Evolutionary conservation across 2,113 vertebrate genomes (phyloP).

Genomic region (Pluvianellus socialis): DNA sequence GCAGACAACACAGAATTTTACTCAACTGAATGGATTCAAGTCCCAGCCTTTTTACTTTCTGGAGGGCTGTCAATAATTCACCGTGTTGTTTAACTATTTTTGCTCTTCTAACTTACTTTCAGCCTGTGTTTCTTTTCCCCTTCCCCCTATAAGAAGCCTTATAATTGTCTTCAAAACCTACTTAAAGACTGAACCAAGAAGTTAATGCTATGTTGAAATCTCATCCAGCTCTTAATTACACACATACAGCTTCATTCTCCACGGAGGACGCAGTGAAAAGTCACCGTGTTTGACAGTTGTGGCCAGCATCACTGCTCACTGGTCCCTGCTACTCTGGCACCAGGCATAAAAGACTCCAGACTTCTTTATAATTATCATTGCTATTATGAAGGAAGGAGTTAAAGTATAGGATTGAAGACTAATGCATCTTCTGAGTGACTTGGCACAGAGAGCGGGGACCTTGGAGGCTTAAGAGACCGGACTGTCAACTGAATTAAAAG

Average conservation of each 20-base stretch:
- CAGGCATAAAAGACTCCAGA: background rate
- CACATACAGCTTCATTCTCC: background rate
- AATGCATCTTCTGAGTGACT: background rate
- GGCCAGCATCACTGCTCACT: background rate
- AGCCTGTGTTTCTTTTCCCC: background rate
- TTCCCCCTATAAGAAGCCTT: background rate
- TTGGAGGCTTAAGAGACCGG: background rate
- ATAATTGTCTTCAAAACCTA: background rate
- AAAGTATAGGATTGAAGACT: background rate
- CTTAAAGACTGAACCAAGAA: background rate
- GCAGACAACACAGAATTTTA: background rate
- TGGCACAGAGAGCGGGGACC: background rate
- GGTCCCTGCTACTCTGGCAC: background rate
- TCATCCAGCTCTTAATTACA: background rate
- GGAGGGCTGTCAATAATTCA: background rate
- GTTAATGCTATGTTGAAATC: background rate
- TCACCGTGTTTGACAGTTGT: background rate
- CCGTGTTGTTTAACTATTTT: background rate
- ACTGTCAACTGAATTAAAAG: background rate
- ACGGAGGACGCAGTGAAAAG: background rate
- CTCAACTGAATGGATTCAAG: background rate
- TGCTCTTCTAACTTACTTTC: background rate
- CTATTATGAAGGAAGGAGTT: background rate
- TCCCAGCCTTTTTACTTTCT: background rate
- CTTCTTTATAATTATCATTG: background rate